Evolutionary conservation across 2,113 vertebrate species (phyloP).

Genomic region (Nothocercus nigrocapillus): DNA sequence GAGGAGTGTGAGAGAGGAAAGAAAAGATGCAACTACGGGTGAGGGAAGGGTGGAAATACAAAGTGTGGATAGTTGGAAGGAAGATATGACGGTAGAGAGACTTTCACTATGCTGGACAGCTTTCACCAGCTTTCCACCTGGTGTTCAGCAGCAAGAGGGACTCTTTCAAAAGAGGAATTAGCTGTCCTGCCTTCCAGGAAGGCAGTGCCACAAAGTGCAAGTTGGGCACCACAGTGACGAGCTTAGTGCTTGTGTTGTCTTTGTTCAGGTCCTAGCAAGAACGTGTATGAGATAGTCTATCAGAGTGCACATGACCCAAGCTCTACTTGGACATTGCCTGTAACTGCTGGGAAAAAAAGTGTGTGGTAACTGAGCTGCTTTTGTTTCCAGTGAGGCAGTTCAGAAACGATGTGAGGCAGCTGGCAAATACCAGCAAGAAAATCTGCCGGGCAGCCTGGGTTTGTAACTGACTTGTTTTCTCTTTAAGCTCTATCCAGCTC

Average conservation of each 20-base stretch:
- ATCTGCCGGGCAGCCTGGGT: not conserved
- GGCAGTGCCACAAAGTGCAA: not conserved
- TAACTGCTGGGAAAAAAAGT: not conserved
- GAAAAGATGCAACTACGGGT: not conserved
- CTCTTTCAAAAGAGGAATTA: not conserved
- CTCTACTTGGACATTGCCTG: not conserved
- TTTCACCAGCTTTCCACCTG: not conserved
- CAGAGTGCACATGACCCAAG: fast-evolving
- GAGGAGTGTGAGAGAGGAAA: not conserved
- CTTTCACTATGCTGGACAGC: not conserved
- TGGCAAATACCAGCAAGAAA: not conserved
- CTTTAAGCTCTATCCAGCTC: not conserved
- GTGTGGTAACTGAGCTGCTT: not conserved
- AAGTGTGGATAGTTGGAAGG: not conserved
- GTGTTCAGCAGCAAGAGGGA: not conserved
- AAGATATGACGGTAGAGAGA: not conserved
- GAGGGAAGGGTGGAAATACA: not conserved
- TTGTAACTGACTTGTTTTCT: not conserved
- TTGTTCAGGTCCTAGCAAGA: not conserved
- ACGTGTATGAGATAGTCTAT: too few relatives aligned
- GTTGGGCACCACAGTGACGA: not conserved
- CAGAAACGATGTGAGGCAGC: not conserved
- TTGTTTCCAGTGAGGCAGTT: not conserved
- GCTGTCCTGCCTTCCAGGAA: not conserved
- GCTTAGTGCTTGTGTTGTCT: not conserved